Conservation (phyloP, 2,888 invertebrate genomes). For the Laothoe populi region DNA sequence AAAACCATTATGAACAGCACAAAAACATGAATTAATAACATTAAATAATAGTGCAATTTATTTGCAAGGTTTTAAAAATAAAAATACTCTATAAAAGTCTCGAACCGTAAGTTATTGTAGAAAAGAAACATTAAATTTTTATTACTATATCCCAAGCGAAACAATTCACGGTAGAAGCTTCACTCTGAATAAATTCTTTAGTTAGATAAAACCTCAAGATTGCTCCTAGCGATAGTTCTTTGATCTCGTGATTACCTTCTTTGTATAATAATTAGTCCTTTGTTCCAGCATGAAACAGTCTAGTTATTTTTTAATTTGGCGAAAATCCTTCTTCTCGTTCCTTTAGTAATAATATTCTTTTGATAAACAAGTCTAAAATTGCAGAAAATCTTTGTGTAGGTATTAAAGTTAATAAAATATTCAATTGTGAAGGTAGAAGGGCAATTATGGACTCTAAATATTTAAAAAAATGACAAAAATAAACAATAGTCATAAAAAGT, state of each 20-base stretch:
- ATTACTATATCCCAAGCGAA: not conserved
- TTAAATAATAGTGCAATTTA: too few species aligned
- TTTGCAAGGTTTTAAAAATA: too few species aligned
- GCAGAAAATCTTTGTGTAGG: not conserved
- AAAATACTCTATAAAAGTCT: not conserved
- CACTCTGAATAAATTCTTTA: not conserved
- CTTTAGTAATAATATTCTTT: not conserved
- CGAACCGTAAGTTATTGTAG: not conserved
- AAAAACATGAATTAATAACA: too few species aligned
- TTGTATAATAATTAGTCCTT: not conserved
- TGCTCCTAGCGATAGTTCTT: slow-evolving; percentile 1
- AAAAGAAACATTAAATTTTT: not conserved
- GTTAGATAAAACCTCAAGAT: not conserved
- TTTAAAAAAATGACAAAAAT: too few species aligned
- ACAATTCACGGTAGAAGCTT: not conserved
- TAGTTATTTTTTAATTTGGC: not conserved
- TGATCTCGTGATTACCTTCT: not conserved
- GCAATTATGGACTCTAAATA: too few species aligned
- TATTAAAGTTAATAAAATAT: not conserved
- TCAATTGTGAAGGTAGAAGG: too few species aligned
- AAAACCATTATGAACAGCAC: too few species aligned
- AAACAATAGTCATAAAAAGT: too few species aligned
- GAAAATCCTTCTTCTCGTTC: not conserved
- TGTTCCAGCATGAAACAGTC: not conserved
- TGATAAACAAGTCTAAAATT: not conserved